A percentile compares a stretch with the other conserved stretches of the same genome.
Evolutionary conservation across 2,797 vertebrate species (phyloP).

Genomic region (Moxostoma hubbsi): DNA sequence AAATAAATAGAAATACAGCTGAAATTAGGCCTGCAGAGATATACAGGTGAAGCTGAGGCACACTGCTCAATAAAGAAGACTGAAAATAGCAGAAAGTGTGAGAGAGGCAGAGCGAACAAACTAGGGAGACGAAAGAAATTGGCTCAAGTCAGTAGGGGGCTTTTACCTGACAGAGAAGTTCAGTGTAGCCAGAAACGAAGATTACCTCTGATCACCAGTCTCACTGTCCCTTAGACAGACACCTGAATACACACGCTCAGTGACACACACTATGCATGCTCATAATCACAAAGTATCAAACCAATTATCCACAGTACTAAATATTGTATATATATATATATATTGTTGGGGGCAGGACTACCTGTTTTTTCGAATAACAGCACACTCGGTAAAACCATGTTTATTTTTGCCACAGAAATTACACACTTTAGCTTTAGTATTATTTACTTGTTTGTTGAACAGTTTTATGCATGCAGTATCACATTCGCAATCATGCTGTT

Average conservation of each 20-base stretch:
- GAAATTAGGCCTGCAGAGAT: slow-evolving; percentile 30
- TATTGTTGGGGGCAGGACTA: too few species aligned
- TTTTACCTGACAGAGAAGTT: slow-evolving; percentile 38
- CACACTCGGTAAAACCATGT: too few species aligned
- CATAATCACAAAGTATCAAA: neutral
- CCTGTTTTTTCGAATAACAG: too few species aligned
- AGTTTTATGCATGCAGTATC: too few species aligned
- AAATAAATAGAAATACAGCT: neutral
- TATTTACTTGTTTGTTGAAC: too few species aligned
- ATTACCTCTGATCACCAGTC: slow-evolving; percentile 39
- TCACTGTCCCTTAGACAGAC: neutral
- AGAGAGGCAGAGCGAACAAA: slow-evolving; percentile 8
- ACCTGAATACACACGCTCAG: neutral
- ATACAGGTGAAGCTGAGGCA: slow-evolving; percentile 23
- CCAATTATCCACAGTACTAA: too few species aligned
- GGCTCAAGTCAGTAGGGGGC: slow-evolving; percentile 38
- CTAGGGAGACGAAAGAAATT: slow-evolving; percentile 22
- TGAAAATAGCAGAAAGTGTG: slow-evolving; percentile 10
- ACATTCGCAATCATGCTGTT: too few species aligned
- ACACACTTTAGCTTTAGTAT: too few species aligned
- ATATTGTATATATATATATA: too few species aligned
- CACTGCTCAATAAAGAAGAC: slow-evolving; percentile 18
- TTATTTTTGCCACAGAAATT: too few species aligned
- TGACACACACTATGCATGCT: neutral
- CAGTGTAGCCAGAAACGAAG: slow-evolving; percentile 37